Base-by-base conservation (phyloP, 2,797 vertebrate species). In the Sitta carolinensis region DNA sequence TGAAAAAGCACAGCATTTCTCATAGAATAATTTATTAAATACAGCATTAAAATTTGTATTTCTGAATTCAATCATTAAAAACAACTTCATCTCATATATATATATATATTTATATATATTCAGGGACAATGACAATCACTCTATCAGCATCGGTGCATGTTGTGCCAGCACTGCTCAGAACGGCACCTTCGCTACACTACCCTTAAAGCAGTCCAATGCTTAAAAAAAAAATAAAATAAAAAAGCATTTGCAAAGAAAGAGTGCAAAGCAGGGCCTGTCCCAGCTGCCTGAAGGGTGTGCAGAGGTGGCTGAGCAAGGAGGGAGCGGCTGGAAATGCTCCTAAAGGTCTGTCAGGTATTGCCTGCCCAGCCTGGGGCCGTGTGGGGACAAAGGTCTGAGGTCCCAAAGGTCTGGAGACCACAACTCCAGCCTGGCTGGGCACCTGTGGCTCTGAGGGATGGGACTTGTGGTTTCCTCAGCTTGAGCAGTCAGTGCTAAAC, bases 21-120 rank as follows among this genome's bases (percentile, higher is more conserved):
- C 94, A 47, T 79, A 92, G 93, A 97, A 97, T 97, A 97, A 97
- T 97, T 97, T 97, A 97, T 97, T 97, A 97, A 97, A 97, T 97
- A 97, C 95, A 95, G 58, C 91, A 93, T 97, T 97, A 96, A 96
- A 97, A 96, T 97, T 93, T 93, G 92, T 85, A 67, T 77, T 93
- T 95, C 67, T 70, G 78, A 94, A 91, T 85, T 95, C 74, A 79
- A 79, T 95, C 85, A 85, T 96, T 96, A 96, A 91, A 97, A 97
- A 95, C 95, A 95, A 75, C 74, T 94, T 84, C 38, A 47, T 96
- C 84, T 95, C 77, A 68, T 72, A 95, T 90, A 90, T 93, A 93
- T 91, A 92, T 95, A 89, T 89, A 84, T 91, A 84, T 74, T 77
- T 77, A 87, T 93, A 79, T 93, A 79, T 81, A 55, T 73, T 47